Percentiles rank a stretch among this genome's conserved stretches.
These are phyloP conservation scores for Ciconia boyciana DNA, from an alignment of 2,113 vertebrate species.

Conservation along the genomic window DNA sequence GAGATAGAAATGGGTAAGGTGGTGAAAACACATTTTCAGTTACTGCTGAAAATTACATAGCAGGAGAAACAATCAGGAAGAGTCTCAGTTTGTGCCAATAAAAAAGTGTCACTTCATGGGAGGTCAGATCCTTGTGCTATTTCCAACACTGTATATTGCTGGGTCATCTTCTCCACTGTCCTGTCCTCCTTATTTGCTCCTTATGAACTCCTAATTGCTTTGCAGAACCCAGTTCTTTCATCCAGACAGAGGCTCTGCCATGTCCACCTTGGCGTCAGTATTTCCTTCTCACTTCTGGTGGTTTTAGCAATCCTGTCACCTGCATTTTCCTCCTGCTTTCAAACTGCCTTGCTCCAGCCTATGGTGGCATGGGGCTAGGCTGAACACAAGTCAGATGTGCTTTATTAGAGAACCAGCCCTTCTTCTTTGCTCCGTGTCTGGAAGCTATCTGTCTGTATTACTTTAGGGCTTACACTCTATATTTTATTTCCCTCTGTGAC, in stretches of 20 bases:
- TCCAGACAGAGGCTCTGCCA: neutral
- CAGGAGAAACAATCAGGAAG: neutral
- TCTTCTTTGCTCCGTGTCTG: neutral
- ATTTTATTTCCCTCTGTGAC: neutral
- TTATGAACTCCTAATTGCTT: neutral
- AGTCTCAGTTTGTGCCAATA: neutral
- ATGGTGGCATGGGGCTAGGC: neutral
- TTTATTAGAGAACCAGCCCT: neutral
- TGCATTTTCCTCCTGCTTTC: neutral
- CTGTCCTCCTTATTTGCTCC: neutral
- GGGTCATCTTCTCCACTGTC: neutral
- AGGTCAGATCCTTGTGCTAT: neutral
- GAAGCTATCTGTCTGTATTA: neutral
- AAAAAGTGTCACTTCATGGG: neutral
- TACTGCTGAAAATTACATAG: neutral
- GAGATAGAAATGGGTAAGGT: neutral
- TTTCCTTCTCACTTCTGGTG: neutral
- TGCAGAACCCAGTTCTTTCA: neutral
- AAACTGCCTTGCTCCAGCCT: neutral
- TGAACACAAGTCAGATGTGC: neutral
- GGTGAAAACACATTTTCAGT: neutral
- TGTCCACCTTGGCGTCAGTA: neutral
- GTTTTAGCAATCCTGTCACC: neutral
- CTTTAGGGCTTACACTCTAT: neutral
- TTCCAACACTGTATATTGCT: neutral